Base-by-base conservation (phyloP, 1,140 invertebrate genomes). In the Drosophila lini region DNA sequence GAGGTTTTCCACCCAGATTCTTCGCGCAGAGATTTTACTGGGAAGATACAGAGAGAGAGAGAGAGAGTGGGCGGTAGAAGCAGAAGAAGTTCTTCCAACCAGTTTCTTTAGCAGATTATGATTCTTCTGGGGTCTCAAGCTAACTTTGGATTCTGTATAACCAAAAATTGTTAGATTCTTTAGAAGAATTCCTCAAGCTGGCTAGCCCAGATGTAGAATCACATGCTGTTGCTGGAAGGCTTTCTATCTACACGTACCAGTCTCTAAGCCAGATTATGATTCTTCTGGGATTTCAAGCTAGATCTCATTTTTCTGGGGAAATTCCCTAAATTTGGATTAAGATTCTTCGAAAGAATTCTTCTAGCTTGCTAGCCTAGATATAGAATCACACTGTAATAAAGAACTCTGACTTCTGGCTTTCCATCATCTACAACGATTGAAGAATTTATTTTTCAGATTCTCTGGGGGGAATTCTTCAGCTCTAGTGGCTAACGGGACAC, bases 401-500 rank as follows among this genome's bases (percentile, higher is more conserved):
- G 16, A 53, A 22, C 25, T 28, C 5, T 28, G 5, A 22, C 50
- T 36, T 53, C 4, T 1, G 11, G 32, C 50, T 53, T 19, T 34
- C 5, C 28, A n/a, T 13, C 28, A n/a, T 13, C 45, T 28, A 10
- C 13, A 28, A 8, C 5, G 3, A n/a, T 10, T 3, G 25, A 36
- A 22, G 48, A 7, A 22, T 22, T 11, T 34, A 22, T 8, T 8
- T 34, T 53, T 22, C 5, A 10, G 34, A 25, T 55, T 55, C 32
- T 41, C 45, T 44, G 34, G n/a, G 52, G n/a, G 31, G 36, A 70
- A 48, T 58, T 58, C 60, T 53, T 75, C 60, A 31, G 53, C 69
- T 48, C 32, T 73, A 40, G 15, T 57, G 50, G 52, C 45, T 74
- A 56, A 50, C 41, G 69, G 55, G 70, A 67, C 47, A 78, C 65